These are phyloP conservation scores for Parapsyche elsis DNA, from an alignment of 1,140 invertebrate genomes.

Conservation along the genomic window DNA sequence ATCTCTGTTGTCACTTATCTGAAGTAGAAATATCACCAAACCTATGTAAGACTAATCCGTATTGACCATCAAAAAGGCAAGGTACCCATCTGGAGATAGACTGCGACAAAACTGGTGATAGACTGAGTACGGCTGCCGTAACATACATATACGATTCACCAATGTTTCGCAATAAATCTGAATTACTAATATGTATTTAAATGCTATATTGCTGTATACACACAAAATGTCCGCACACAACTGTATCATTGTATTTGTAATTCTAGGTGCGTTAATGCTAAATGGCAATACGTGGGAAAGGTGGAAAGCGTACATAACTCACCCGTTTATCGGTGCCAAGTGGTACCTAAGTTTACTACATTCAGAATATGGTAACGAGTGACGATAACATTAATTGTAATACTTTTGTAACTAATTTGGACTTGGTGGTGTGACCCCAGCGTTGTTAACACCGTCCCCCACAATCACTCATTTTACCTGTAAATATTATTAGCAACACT, in stretches of 20 bases:
- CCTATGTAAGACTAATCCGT: too few relatives aligned
- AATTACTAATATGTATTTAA: too few relatives aligned
- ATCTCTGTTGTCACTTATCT: too few relatives aligned
- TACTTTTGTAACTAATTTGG: constrained; percentile 20
- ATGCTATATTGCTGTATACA: not conserved
- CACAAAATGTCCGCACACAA: not conserved
- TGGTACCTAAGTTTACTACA: constrained; percentile 68
- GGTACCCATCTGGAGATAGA: too few relatives aligned
- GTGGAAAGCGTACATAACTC: constrained; percentile 67
- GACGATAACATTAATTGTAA: constrained; percentile 23
- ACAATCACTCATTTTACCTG: constrained; percentile 23
- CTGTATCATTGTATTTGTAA: constrained; percentile 60
- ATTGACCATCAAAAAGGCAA: too few relatives aligned
- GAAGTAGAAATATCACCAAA: too few relatives aligned
- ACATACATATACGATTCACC: too few relatives aligned
- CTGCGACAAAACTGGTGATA: too few relatives aligned
- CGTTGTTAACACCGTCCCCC: not conserved
- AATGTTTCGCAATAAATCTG: too few relatives aligned
- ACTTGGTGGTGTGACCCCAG: not conserved
- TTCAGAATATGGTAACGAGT: constrained; percentile 66
- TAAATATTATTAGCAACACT: not conserved
- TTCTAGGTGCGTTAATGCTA: constrained; percentile 68
- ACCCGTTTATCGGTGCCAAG: constrained; percentile 67
- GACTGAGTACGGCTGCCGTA: too few relatives aligned
- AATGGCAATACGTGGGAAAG: constrained; percentile 67